Base-by-base conservation (phyloP, 2,888 invertebrate species). In the Diplazon laetatorius region DNA sequence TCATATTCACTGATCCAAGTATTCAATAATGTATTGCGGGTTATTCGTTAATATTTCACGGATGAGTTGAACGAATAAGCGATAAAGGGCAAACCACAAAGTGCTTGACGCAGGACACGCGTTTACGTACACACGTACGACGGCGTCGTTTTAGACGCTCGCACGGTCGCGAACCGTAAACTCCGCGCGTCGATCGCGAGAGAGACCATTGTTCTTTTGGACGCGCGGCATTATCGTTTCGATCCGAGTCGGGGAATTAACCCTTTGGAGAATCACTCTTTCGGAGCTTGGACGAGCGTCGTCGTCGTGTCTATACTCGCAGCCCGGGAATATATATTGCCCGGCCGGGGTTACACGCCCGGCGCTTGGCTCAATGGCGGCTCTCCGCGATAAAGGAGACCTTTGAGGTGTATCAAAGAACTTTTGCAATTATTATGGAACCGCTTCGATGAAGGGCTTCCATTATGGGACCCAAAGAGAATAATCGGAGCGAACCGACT, bases 81-180 rank as follows among this genome's bases (percentile, higher is more conserved):
- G 86, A 87, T 88, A 89, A 82, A 89, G 87, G 87, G 86, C 86
- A 85, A 88, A 88, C 88, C 86, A 83, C 84, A 86, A 85, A 78
- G 82, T 84, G 83, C 83, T 66, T 48, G 70, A 62, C 78, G 60
- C 37, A 55, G 74, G 70, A 66, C 78, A 74, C 78, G 78, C 70
- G 74, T 46, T 37, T 42, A 55, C 46, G 39, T 48, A 35, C n/a
- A 20, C 59, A 65, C 55, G 55, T 39, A n/a, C n/a, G n/a, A n/a
- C n/a, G n/a, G n/a, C n/a, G n/a, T n/a, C n/a, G n/a, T n/a, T n/a
- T 60, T 46, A 22, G 48, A 22, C 35, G 73, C 66, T 70, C 72
- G 68, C 76, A 71, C 72, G 62, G 20, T 52, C 72, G 35, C 57
- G 52, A 59, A 16, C 48, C 42, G 50, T 37, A 42, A 59, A 44